phyloP scores from a whole-genome alignment of 2,797 vertebrate species.

The Melanotaenia pygmaea region DNA sequence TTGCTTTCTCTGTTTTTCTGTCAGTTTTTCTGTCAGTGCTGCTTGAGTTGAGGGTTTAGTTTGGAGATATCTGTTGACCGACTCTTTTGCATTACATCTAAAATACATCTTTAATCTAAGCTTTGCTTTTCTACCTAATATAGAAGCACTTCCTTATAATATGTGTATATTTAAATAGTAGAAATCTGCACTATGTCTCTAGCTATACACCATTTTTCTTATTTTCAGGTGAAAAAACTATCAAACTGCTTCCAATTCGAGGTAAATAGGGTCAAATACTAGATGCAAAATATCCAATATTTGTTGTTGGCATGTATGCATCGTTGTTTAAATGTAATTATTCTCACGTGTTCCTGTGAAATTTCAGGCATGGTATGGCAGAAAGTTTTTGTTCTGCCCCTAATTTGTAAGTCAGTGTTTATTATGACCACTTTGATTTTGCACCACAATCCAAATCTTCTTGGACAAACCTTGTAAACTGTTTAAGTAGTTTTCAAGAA shows the following conservation, averaged over 20 bases:
- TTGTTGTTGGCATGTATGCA: not conserved
- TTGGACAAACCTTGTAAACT: not conserved
- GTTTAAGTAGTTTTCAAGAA: not conserved
- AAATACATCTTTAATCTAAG: too few relatives aligned
- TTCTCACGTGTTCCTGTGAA: not conserved
- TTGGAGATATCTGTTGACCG: not conserved
- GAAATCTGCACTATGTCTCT: not conserved
- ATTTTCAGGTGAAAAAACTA: not conserved
- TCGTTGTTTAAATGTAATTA: not conserved
- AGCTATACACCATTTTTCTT: not conserved
- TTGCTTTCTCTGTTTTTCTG: not conserved
- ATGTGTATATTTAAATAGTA: not conserved
- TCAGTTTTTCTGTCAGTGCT: not conserved
- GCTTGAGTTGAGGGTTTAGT: not conserved
- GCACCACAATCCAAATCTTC: not conserved
- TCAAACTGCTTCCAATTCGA: not conserved
- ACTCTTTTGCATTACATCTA: not conserved
- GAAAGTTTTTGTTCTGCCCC: not conserved
- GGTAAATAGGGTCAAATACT: not conserved
- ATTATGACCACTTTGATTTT: not conserved
- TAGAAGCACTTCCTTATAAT: not conserved
- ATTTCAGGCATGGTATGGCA: not conserved
- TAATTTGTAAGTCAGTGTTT: not conserved
- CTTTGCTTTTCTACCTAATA: not conserved
- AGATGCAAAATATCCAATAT: not conserved